A percentile compares a stretch with the other conserved stretches of the same genome.
These are phyloP conservation scores for Arizona elegans DNA, from an alignment of 2,113 vertebrate genomes.

Conservation along the genomic window DNA sequence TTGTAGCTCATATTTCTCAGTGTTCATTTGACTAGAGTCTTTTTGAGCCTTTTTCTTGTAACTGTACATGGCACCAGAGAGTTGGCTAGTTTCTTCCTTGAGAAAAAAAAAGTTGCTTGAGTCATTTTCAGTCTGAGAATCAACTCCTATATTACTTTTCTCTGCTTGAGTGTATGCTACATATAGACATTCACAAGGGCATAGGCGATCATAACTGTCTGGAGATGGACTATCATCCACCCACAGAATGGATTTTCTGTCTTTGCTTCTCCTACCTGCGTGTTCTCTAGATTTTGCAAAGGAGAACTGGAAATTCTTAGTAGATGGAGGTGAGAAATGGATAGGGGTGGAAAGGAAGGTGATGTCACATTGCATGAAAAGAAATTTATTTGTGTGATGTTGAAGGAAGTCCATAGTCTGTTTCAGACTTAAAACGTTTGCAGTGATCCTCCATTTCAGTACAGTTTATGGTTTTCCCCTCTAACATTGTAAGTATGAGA, in stretches of 20 bases:
- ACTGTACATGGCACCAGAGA: not conserved
- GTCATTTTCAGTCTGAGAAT: not conserved
- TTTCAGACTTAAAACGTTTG: not conserved
- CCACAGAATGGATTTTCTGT: not conserved
- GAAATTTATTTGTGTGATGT: not conserved
- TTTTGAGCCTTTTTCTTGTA: not conserved
- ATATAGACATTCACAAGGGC: not conserved
- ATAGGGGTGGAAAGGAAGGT: not conserved
- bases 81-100: not conserved
- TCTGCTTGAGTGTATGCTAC: not conserved
- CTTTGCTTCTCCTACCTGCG: not conserved
- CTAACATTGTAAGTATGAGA: slow-evolving; percentile 18
- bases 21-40: not conserved
- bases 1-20: not conserved
- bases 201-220: not conserved
- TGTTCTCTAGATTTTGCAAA: not conserved
- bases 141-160: not conserved
- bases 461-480: slow-evolving; percentile 28
- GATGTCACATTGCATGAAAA: not conserved
- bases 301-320: not conserved
- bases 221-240: not conserved
- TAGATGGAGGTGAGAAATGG: not conserved
- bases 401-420: not conserved
- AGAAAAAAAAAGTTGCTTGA: not conserved
- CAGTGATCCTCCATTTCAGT: not conserved